Evolutionary conservation across 2,888 invertebrate species (phyloP), one percentile per base, ranked within the genome.

Genomic region (Tupiocoris notatus): DNA sequence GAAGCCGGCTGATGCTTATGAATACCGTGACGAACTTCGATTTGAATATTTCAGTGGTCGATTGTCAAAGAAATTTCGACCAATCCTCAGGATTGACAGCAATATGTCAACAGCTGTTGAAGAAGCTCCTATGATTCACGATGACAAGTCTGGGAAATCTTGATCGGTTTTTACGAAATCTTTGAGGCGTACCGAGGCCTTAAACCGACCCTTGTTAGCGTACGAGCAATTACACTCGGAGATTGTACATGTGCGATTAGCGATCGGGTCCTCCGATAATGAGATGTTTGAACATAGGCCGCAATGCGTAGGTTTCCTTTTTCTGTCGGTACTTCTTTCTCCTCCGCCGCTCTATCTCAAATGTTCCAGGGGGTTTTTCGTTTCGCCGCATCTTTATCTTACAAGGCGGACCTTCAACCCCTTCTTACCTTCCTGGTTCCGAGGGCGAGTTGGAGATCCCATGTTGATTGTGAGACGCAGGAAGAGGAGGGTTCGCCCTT

Each of bases 271-370:
- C 9, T 2, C 25, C 25, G 57, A 67, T 67, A 67, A 67, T 22
- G 56, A 54, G 21, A 56, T 56, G 67, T 67, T 67, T 67, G 67
- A 67, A 67, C 67, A 21, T 56, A 67, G 54, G 67, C 67, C 67
- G 67, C 39, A 7, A 3, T 39, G 39, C 39, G 39, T 39, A 39
- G 39, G 39, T 39, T 39, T 39, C 39, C 39, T 39, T 39, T 12
- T 39, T 12, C 39, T 39, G 39, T 12, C 12, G 39, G 3, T 12
- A 12, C 39, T 39, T 67, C 67, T 57, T 56, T 56, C 54, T 22
- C 23, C 67, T 57, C 17, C n/a, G 25, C 65, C 22, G 21, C 56
- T 56, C 22, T 57, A 67, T 57, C 56, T 57, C 67, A 67, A 57
- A 54, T 57, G 57, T 57, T 18, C 68, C 58, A 23, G 58, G n/a